These are phyloP conservation scores for Sarcophaga variegata DNA, from an alignment of 2,888 invertebrate genomes.

Conservation along the genomic window DNA sequence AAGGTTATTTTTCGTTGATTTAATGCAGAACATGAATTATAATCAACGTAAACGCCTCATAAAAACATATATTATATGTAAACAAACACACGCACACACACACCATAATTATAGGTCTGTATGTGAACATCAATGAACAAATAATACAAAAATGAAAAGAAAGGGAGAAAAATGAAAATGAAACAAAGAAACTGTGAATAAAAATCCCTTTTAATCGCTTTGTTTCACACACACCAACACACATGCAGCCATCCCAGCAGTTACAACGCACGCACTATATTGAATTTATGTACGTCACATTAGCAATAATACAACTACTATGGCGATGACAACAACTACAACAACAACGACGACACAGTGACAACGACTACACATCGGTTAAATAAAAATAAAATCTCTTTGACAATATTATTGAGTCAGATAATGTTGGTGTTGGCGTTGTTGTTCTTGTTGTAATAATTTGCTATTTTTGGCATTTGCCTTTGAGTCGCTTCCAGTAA, in stretches of 20 bases:
- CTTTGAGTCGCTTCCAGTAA: background rate
- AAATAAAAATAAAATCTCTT: background rate
- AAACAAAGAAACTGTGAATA: background rate
- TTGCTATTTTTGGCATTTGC: background rate
- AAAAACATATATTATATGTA: constrained; percentile 18
- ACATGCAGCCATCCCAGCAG: background rate
- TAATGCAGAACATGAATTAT: constrained; percentile 46
- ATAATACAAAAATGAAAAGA: background rate
- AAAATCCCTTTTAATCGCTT: constrained; percentile 48
- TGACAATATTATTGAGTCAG: background rate
- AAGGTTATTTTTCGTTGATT: constrained; percentile 45
- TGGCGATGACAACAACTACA: background rate
- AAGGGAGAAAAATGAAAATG: background rate
- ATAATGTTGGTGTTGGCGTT: background rate
- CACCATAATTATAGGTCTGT: too few relatives aligned
- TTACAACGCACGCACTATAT: constrained; percentile 34
- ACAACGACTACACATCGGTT: background rate
- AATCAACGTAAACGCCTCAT: constrained; percentile 46
- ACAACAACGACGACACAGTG: background rate
- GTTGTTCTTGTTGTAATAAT: background rate
- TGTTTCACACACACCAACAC: constrained; percentile 11
- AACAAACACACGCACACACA: background rate
- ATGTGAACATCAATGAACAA: constrained; percentile 6
- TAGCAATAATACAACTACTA: constrained; percentile 9
- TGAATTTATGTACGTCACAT: constrained; percentile 53